phyloP scores from a whole-genome alignment of 2,113 vertebrate species.

The Amphiprion percula region DNA sequence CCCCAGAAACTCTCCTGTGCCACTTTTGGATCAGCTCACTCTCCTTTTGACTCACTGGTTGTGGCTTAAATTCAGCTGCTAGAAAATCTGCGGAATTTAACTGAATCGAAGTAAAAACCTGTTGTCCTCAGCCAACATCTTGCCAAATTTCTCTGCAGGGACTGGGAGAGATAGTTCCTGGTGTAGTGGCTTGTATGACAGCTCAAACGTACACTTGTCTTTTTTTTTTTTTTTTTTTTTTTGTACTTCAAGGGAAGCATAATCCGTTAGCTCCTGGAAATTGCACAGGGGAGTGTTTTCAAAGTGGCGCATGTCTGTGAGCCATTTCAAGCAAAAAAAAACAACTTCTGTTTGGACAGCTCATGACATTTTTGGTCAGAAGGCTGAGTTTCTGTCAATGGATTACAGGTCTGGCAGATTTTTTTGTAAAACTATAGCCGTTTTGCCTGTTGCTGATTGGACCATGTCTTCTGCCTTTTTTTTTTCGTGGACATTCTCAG shows the following conservation, averaged over 20 bases:
- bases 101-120: slow-evolving; percentile 33
- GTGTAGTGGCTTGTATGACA: slow-evolving; percentile 19
- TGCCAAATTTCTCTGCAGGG: slow-evolving; percentile 56
- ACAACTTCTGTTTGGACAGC: slow-evolving; percentile 31
- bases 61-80: slow-evolving; percentile 58
- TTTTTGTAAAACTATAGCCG: slow-evolving; percentile 79
- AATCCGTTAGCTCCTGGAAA: slow-evolving; percentile 25
- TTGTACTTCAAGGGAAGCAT: slow-evolving; percentile 13
- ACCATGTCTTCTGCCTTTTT: slow-evolving; percentile 70
- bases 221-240: background rate
- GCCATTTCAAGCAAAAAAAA: slow-evolving; percentile 74
- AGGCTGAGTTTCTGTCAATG: slow-evolving; percentile 68
- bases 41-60: slow-evolving; percentile 27
- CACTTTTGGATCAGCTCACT: slow-evolving; percentile 30
- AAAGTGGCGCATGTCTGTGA: slow-evolving; percentile 36
- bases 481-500: slow-evolving; percentile 73
- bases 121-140: slow-evolving; percentile 43
- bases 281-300: slow-evolving; percentile 14
- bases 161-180: slow-evolving; percentile 19
- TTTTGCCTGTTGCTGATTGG: slow-evolving; percentile 72
- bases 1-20: slow-evolving; percentile 42
- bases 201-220: slow-evolving; percentile 1
- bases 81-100: slow-evolving; percentile 31
- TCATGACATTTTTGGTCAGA: slow-evolving; percentile 38
- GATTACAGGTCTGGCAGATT: slow-evolving; percentile 74